Base-by-base conservation (phyloP, 2,113 vertebrate genomes). In the Athene noctua region DNA sequence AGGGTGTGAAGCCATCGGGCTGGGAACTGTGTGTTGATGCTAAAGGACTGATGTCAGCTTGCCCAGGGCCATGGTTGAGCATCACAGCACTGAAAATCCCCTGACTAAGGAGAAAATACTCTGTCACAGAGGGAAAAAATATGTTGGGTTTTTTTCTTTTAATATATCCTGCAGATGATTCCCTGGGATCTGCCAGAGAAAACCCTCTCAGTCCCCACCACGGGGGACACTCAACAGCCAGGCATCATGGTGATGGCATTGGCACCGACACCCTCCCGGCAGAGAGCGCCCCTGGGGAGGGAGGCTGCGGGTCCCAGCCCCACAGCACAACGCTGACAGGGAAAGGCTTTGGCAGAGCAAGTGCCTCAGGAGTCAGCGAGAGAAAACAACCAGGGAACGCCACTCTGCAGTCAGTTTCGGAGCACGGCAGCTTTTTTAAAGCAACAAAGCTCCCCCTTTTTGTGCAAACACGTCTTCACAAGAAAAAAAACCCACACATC, bases 181-280 rank as follows among this genome's bases (percentile, higher is more conserved):
- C 46, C 34, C 49, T 54, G 44, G 38, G 17, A 54, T 62, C 57
- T 44, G 27, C 26, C 0, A 2, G 49, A 40, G 16, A 62, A 87
- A 83, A 29, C 3, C 38, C n/a, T 54, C 74, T 54, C 5, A 1
- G 54, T n/a, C 6, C 71, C 16, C 25, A 16, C 7, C 0, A 1
- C 30, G 25, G 66, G 59, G 29, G 47, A n/a, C 40, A 78, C 12
- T 8, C 1, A 7, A 14, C 46, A 62, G 38, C 61, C 51, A 8
- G 46, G 42, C 40, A 51, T 40, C 2, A 0, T 2, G 25, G 78
- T 47, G 29, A 78, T 42, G n/a, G 52, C 57, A 47, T 5, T 14
- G 0, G 15, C 18, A 29, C 26, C 6, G 1, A 55, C 2, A 2
- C 17, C 59, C 13, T 36, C 29, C 15, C 3, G 1, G 51, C 25